phyloP scores from a whole-genome alignment of 2,797 vertebrate genomes.

The Clarias pachynema region DNA sequence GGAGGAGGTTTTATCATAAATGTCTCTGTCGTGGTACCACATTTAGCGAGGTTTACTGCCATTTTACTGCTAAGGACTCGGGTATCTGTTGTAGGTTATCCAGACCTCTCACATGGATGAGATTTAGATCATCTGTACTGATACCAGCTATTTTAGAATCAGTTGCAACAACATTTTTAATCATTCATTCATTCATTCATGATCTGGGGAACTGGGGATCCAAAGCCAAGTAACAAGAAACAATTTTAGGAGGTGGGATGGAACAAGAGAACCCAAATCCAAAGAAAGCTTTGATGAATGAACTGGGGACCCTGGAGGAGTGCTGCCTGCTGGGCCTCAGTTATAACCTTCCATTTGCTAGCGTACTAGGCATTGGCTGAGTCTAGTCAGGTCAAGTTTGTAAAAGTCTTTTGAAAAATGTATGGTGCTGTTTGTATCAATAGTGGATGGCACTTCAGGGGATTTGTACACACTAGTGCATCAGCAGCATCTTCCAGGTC shows the following conservation, averaged over 20 bases:
- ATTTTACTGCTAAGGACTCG: background rate
- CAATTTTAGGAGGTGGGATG: background rate
- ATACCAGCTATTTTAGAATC: background rate
- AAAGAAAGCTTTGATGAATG: background rate
- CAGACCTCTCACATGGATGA: background rate
- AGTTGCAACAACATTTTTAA: background rate
- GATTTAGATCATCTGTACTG: background rate
- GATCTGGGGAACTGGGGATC: too few relatives aligned
- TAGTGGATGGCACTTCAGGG: background rate
- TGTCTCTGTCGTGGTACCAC: background rate
- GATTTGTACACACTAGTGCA: slow-evolving; percentile 6
- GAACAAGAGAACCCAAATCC: background rate
- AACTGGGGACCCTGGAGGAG: background rate
- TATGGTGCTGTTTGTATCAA: background rate
- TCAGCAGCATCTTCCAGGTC: background rate
- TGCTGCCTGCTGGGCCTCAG: background rate
- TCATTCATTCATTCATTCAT: background rate
- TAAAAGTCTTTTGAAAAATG: slow-evolving; percentile 1
- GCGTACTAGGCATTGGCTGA: background rate
- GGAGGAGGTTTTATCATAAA: background rate
- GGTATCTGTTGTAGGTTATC: background rate
- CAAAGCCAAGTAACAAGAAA: background rate
- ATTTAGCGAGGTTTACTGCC: background rate
- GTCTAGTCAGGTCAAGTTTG: background rate
- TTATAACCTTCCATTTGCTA: background rate